These are phyloP conservation scores for Alauda arvensis DNA, from an alignment of 2,797 vertebrate genomes.

Conservation along the genomic window DNA sequence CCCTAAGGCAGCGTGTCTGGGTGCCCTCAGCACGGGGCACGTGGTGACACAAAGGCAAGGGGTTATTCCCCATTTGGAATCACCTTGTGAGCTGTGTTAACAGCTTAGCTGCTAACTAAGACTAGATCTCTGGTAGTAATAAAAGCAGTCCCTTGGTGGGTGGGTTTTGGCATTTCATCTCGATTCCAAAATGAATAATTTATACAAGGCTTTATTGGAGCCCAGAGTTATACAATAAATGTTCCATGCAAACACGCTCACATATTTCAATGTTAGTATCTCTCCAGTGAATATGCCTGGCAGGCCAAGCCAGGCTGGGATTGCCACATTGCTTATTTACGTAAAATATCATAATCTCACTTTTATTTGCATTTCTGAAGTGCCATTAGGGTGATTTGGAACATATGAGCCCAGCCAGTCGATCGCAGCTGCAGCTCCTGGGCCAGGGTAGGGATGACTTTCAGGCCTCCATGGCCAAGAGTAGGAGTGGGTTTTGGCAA, in stretches of 20 bases:
- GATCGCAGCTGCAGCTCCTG: constrained; percentile 26
- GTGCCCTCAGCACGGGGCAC: accelerated
- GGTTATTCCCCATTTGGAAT: background rate
- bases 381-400: constrained; percentile 45
- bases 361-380: constrained; percentile 67
- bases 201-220: constrained; percentile 56
- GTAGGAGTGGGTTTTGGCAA: background rate
- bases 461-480: background rate
- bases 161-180: constrained; percentile 53
- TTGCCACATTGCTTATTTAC: constrained; percentile 64
- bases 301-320: constrained; percentile 58
- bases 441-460: background rate
- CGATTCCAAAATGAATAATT: constrained; percentile 67
- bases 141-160: constrained; percentile 37
- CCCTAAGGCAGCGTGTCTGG: accelerated
- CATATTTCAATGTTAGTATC: constrained; percentile 60
- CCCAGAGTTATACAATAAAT: constrained; percentile 58
- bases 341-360: constrained; percentile 67
- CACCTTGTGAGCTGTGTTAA: background rate
- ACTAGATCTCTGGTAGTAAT: background rate
- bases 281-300: constrained; percentile 61
- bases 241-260: constrained; percentile 58
- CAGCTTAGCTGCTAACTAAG: background rate
- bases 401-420: background rate
- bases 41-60: background rate